Base-by-base conservation (phyloP, 2,888 invertebrate genomes). In the Cinara cedri region DNA sequence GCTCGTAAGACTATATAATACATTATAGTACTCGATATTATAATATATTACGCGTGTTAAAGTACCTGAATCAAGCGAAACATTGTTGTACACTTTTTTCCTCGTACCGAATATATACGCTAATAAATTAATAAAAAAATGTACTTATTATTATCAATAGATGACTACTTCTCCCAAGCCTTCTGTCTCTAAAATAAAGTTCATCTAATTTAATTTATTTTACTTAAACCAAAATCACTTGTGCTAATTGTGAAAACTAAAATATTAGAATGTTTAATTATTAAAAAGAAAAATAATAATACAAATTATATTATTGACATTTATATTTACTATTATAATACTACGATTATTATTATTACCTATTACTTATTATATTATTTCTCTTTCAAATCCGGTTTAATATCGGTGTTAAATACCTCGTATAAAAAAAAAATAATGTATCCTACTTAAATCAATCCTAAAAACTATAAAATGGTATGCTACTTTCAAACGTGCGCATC, bases 341-440 rank as follows among this genome's bases (percentile, higher is more conserved):
- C 21, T 16, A 16, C 8, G 24, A 16, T 34, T n/a, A 16, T 57
- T 66, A 34, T 11, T 19, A 54, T 24, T 11, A 57, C 8, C 2
- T 51, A 65, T 11, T 26, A n/a, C 13, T 21, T 51, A 51, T 63
- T 51, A 54, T 63, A 6, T 24, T n/a, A 42, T 74, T 63, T 74
- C 42, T 74, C 42, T 74, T 74, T 74, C 19, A 42, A 74, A 74
- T 74, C 74, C 63, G 74, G 74, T 74, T 74, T 63, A 54, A 42
- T 51, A 54, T 42, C 42, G 21, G 54, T 63, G 63, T 51, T 51
- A 74, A 74, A 74, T 74, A 51, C 49, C 9, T 62, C 24, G 14
- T 49, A 54, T 63, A 54, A 63, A 60, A 74, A 51, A 19, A n/a
- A n/a, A n/a, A 34, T 34, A 34, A 34, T 34, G 51, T n/a, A 60